These are phyloP conservation scores for Sakesphorus luctuosus DNA, from an alignment of 2,113 vertebrate species.

Conservation along the genomic window DNA sequence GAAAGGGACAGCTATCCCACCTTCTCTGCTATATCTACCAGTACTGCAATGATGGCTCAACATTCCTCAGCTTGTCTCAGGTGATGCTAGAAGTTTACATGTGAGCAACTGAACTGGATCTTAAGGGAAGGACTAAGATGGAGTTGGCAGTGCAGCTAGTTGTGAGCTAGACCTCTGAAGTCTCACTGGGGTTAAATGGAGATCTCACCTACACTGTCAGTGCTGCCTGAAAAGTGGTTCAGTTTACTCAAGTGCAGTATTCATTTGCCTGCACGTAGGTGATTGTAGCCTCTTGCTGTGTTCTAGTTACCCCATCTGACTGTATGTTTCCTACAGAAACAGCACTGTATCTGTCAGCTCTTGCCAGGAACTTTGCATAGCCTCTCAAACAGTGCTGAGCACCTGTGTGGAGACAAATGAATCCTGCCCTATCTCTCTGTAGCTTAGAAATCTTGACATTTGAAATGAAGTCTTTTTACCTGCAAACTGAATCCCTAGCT, in stretches of 20 bases:
- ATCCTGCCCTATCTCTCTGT: background rate
- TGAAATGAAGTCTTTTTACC: background rate
- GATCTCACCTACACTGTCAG: background rate
- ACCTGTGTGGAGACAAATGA: background rate
- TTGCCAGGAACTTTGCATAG: background rate
- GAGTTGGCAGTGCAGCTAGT: background rate
- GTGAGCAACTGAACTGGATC: background rate
- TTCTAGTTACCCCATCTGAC: background rate
- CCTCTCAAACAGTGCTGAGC: rapidly evolving
- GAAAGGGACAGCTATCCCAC: background rate
- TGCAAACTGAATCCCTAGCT: background rate
- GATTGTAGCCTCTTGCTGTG: background rate
- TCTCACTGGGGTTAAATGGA: background rate
- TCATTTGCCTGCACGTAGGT: background rate
- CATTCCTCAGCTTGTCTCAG: background rate
- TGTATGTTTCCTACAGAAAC: background rate
- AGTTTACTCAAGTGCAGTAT: background rate
- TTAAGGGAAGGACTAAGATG: background rate
- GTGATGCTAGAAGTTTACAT: background rate
- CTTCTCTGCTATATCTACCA: background rate
- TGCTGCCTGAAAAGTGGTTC: background rate
- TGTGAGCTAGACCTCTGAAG: background rate
- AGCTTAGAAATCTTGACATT: background rate
- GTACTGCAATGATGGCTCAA: background rate
- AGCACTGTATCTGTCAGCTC: background rate